These are phyloP conservation scores for Aphis craccivora DNA, from an alignment of 1,140 invertebrate genomes.

Conservation along the genomic window DNA sequence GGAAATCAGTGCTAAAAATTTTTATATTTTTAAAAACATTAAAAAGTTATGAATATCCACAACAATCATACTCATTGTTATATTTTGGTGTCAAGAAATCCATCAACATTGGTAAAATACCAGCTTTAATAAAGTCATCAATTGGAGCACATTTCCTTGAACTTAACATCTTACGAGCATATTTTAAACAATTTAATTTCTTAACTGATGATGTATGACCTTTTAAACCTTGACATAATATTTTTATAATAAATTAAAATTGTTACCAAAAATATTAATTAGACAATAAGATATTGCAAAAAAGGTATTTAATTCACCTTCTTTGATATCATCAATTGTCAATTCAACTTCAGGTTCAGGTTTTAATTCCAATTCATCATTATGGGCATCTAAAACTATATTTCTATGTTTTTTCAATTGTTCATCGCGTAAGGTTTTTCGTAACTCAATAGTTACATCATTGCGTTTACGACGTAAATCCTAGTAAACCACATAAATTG, in stretches of 20 bases:
- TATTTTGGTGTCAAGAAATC: constrained; percentile 67
- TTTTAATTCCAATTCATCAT: constrained; percentile 65
- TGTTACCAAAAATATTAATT: background rate
- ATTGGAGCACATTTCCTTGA: constrained; percentile 94
- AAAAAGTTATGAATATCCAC: background rate
- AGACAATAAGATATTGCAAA: background rate
- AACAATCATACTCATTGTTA: constrained; percentile 51
- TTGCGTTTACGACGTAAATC: constrained; percentile 86
- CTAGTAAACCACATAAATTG: constrained; percentile 33
- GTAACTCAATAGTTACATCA: constrained; percentile 86
- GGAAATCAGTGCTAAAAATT: constrained; percentile 77
- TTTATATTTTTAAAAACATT: constrained; percentile 27
- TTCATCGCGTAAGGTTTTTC: constrained; percentile 94
- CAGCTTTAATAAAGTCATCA: constrained; percentile 83
- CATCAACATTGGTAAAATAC: constrained; percentile 86
- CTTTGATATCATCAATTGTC: constrained; percentile 63
- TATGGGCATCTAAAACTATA: constrained; percentile 70
- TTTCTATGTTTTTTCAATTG: constrained; percentile 94
- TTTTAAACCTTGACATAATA: background rate
- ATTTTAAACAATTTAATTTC: constrained; percentile 66
- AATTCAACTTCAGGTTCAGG: constrained; percentile 62
- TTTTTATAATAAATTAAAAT: no score
- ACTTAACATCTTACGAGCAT: constrained; percentile 88
- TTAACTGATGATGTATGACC: background rate
- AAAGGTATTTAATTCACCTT: constrained; percentile 51